Percentiles rank a stretch among this genome's conserved stretches.
Conservation (phyloP, 2,888 invertebrate species). For the Hirtodrosophila alboralis region DNA sequence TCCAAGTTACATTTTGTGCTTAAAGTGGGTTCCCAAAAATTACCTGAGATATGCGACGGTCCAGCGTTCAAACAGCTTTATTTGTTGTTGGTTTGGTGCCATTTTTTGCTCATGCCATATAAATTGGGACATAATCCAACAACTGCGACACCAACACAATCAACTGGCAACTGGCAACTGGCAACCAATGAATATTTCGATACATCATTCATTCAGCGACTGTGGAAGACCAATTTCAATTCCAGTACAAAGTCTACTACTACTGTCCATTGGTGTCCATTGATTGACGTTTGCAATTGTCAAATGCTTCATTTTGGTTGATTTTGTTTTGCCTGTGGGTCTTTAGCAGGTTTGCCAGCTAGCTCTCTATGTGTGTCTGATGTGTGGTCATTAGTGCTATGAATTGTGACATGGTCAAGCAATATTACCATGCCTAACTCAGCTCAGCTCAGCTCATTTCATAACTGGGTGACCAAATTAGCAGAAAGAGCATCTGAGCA, state of each 20-base stretch:
- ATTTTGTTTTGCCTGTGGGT: constrained; percentile 8
- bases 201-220: constrained; percentile 39
- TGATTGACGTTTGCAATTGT: constrained; percentile 51
- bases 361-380: constrained; percentile 5
- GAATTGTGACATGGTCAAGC: constrained; percentile 22
- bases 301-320: constrained; percentile 23
- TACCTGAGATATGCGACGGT: constrained; percentile 21
- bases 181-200: constrained; percentile 22
- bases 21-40: constrained; percentile 29
- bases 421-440: constrained; percentile 3
- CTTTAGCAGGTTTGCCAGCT: constrained; percentile 25
- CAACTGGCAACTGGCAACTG: constrained; percentile 2
- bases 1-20: constrained; percentile 43
- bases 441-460: constrained; percentile 2
- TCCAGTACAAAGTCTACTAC: constrained; percentile 3
- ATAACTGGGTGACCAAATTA: constrained; percentile 2
- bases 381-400: constrained; percentile 27
- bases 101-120: constrained; percentile 11
- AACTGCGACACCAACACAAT: constrained; percentile 5
- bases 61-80: constrained; percentile 37
- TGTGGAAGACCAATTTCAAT: constrained; percentile 24
- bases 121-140: constrained; percentile 43
- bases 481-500: not conserved
- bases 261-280: constrained; percentile 9
- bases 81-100: constrained; percentile 28